Evolutionary conservation across 2,888 invertebrate genomes (phyloP), one percentile per base, ranked within the genome.

Genomic region (Drosophila incognita): DNA sequence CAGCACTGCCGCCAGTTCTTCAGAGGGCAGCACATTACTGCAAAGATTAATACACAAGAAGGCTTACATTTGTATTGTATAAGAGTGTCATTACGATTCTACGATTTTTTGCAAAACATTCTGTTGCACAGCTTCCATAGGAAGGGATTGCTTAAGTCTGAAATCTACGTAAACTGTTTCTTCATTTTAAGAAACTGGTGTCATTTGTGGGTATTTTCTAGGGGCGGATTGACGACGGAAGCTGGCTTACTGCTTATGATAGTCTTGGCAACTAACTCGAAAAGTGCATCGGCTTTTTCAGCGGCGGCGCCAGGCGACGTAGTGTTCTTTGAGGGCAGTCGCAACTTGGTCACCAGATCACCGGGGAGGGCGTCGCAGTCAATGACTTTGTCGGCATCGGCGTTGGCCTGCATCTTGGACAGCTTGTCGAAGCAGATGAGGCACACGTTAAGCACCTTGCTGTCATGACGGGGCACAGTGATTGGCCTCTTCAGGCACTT

Each of bases 401-500:
- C 83, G 6, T 53, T 70, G 10, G 76, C 81, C 60, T 91, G 82
- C 52, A 85, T 58, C 65, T 91, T 92, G 5, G 89, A 90, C 10
- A 93, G 74, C 72, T 91, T 93, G 40, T 93, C 93, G 48, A 77
- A 93, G 75, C 92, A 92, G 24, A 90, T 94, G 74, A 94, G 93
- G 85, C 96, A 96, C 57, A 97, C 96, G 93, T 95, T 96, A 62
- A 95, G 94, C 87, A 95, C 95, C 53, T 94, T 93, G 80, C 95
- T 94, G 15, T 81, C 84, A 7, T 95, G 94, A 90, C 95, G 95
- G 13, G 96, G 94, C 69, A 97, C 93, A 84, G 95, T 94, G 71
- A 95, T 94, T 93, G 96, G 96, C 83, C 96, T 95, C 81, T 95
- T 95, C 56, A 98, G 93, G 92, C 98, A 98, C 92, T 96, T 97